Conservation (phyloP, 2,113 vertebrate species). For the Crotalus tigris region DNA sequence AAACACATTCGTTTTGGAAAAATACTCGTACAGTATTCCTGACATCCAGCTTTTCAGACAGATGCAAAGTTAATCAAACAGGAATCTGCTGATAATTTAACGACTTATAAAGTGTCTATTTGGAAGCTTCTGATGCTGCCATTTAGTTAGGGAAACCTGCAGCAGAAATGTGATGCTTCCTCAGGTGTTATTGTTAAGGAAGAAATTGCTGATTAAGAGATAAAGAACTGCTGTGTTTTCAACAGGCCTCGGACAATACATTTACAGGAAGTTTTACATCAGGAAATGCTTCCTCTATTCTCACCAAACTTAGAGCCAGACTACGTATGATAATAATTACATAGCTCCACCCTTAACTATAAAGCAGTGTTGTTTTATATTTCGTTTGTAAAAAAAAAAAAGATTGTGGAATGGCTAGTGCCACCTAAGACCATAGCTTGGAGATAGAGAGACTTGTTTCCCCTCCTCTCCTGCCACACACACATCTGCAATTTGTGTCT, state of each 20-base stretch:
- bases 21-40: neutral
- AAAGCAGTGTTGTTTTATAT: neutral
- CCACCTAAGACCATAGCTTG: neutral
- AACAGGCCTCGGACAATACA: neutral
- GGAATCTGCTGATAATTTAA: neutral
- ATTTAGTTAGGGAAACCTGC: neutral
- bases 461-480: neutral
- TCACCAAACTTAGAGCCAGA: neutral
- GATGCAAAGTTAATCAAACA: neutral
- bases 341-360: neutral
- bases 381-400: neutral
- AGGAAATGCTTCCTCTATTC: neutral
- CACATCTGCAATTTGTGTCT: neutral
- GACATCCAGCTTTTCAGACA: conserved; percentile 16
- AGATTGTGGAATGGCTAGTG: neutral
- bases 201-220: conserved; percentile 13
- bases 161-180: neutral
- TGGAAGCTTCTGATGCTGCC: neutral
- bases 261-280: neutral
- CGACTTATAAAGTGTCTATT: neutral
- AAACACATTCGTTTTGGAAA: neutral
- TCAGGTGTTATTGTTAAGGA: neutral
- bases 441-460: neutral
- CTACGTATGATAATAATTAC: neutral
- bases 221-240: neutral